Evolutionary conservation across 2,888 invertebrate genomes (phyloP).

Genomic region (Clusia tigrina): DNA sequence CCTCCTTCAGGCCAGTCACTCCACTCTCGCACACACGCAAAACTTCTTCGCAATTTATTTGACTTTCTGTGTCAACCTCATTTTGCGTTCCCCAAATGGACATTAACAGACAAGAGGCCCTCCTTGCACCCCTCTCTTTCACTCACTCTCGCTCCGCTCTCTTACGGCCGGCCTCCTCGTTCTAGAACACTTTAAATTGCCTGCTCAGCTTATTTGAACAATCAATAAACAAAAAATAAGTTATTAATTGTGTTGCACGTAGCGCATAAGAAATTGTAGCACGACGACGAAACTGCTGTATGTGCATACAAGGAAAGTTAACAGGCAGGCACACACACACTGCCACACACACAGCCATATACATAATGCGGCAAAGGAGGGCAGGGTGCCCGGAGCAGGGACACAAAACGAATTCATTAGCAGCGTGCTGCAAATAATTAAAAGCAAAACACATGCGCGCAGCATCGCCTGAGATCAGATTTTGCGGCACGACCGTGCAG

Average conservation of each 20-base stretch:
- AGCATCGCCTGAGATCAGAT: background rate
- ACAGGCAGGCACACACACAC: background rate
- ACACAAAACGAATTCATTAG: background rate
- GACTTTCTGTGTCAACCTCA: background rate
- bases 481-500: background rate
- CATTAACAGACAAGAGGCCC: background rate
- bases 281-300: background rate
- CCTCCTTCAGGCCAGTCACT: too few species aligned
- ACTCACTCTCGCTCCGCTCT: background rate
- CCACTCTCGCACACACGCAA: background rate
- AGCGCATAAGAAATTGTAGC: too few species aligned
- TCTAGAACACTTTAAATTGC: background rate
- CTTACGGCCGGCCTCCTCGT: background rate
- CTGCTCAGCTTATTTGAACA: conserved; percentile 18
- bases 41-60: background rate
- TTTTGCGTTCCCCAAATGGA: conserved; percentile 1
- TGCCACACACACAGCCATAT: background rate
- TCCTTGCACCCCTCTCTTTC: background rate
- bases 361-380: background rate
- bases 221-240: conserved; percentile 30
- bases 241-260: conserved; percentile 32
- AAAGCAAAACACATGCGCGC: too few species aligned
- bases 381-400: background rate
- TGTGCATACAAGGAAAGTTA: background rate
- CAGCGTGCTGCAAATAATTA: background rate